phyloP scores from a whole-genome alignment of 2,888 invertebrate species.

The Drosophila heteroneura region DNA sequence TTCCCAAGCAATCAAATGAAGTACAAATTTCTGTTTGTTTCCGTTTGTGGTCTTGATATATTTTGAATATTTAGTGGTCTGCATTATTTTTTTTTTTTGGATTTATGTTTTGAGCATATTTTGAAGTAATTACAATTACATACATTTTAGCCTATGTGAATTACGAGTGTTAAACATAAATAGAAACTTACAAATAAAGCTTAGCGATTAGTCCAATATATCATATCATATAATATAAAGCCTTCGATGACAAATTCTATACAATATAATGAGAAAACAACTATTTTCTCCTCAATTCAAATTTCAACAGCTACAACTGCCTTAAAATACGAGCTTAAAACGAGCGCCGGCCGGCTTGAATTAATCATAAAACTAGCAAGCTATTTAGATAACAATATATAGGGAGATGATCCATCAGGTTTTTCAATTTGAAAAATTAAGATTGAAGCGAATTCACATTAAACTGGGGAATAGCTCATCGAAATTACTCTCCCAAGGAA shows the following conservation, averaged over 20 bases:
- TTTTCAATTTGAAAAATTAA: slow-evolving; percentile 64
- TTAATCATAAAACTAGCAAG: slow-evolving; percentile 42
- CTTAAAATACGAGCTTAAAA: slow-evolving; percentile 37
- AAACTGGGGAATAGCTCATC: slow-evolving; percentile 92
- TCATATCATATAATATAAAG: slow-evolving; percentile 45
- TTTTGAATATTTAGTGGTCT: slow-evolving; percentile 36
- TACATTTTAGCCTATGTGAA: slow-evolving; percentile 53
- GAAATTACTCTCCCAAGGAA: slow-evolving; percentile 91
- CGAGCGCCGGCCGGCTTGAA: slow-evolving; percentile 61
- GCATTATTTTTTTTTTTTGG: slow-evolving; percentile 16
- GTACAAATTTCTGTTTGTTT: neutral
- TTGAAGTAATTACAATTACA: slow-evolving; percentile 53
- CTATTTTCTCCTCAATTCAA: slow-evolving; percentile 3
- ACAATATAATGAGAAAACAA: slow-evolving; percentile 35
- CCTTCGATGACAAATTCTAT: slow-evolving; percentile 59
- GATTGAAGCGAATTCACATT: slow-evolving; percentile 85
- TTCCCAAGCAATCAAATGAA: neutral
- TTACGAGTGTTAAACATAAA: slow-evolving; percentile 66
- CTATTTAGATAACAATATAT: slow-evolving; percentile 39
- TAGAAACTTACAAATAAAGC: slow-evolving; percentile 68
- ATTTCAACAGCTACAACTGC: slow-evolving; percentile 39
- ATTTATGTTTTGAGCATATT: slow-evolving; percentile 64
- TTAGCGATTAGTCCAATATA: slow-evolving; percentile 30
- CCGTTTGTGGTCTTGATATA: slow-evolving; percentile 41
- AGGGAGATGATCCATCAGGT: slow-evolving; percentile 33